These are phyloP conservation scores for Catharus fuscescens DNA, from an alignment of 2,113 vertebrate species.

Conservation along the genomic window DNA sequence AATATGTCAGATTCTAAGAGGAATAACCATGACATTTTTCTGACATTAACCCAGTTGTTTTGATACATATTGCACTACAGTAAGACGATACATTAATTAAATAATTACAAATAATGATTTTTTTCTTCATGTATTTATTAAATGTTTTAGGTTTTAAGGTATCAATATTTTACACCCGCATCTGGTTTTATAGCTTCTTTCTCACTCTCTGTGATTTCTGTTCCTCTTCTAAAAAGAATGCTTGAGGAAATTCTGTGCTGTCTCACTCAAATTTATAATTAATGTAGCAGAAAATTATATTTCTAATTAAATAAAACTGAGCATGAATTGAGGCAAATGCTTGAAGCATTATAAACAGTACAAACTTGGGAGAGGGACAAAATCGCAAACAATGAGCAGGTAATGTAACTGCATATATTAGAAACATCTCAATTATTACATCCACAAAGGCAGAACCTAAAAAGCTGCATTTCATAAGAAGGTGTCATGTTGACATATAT, in stretches of 20 bases:
- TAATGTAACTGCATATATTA: slow-evolving; percentile 66
- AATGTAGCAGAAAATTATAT: slow-evolving; percentile 67
- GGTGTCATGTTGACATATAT: slow-evolving; percentile 72
- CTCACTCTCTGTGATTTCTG: not conserved
- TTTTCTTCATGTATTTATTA: not conserved
- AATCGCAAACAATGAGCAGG: slow-evolving; percentile 57
- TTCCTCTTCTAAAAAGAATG: not conserved
- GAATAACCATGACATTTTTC: not conserved
- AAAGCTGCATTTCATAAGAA: slow-evolving; percentile 69
- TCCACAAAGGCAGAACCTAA: slow-evolving; percentile 70
- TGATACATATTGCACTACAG: not conserved
- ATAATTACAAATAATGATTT: not conserved
- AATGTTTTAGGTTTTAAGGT: not conserved
- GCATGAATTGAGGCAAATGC: slow-evolving; percentile 40
- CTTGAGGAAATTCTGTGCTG: slow-evolving; percentile 11
- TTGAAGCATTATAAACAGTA: slow-evolving; percentile 34
- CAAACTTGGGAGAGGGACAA: slow-evolving; percentile 41
- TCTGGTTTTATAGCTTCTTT: not conserved
- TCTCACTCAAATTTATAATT: slow-evolving; percentile 58
- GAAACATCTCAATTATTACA: slow-evolving; percentile 73
- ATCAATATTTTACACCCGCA: not conserved
- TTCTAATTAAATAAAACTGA: slow-evolving; percentile 65
- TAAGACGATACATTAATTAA: not conserved
- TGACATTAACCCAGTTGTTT: not conserved
- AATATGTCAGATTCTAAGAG: not conserved